Base-by-base conservation (phyloP, 2,113 vertebrate genomes). In the Anoplopoma fimbria region DNA sequence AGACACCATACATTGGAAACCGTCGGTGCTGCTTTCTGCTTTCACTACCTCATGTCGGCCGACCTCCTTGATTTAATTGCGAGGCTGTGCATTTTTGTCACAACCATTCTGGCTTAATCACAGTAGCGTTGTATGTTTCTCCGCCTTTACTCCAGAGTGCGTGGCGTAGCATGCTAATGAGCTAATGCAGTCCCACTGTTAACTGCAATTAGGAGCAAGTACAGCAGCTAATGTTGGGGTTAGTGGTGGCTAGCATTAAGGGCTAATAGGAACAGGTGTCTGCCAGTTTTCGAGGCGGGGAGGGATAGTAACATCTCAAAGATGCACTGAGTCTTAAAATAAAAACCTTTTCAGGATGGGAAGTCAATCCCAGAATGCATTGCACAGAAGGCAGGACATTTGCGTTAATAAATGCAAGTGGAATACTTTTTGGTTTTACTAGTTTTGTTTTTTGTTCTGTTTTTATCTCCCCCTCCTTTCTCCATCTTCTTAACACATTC, bases 151-250 rank as follows among this genome's bases (percentile, higher is more conserved):
- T 92, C 75, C 45, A 6, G 60, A 75, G 82, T 61, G 63, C 33
- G 57, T 89, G 85, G 79, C 79, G 42, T 61, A 42, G 94, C 88
- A 92, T 94, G 87, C 87, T 92, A 92, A 95, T 93, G 85, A 93
- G 88, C 87, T 89, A 78, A 85, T 93, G 89, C 84, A 87, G 88
- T 71, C 84, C 89, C 58, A 67, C 87, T 83, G 87, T 91, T 84
- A 21, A 73, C 72, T 77, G 82, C 86, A 93, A 92, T 94, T 93
- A 95, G 86, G 83, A 91, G 75, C 36, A 79, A 78, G 84, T 78
- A 75, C 68, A 49, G 83, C 76, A 23, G 77, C 75, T 94, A 93
- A 92, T 90, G 80, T 87, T 82, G 73, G 84, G 88, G 77, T 49
- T 49, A 47, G 69, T 70, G 86, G 75, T 75, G 34, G 83, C 81